These are phyloP conservation scores for Syritta pipiens DNA, from an alignment of 2,888 invertebrate species.

Conservation along the genomic window DNA sequence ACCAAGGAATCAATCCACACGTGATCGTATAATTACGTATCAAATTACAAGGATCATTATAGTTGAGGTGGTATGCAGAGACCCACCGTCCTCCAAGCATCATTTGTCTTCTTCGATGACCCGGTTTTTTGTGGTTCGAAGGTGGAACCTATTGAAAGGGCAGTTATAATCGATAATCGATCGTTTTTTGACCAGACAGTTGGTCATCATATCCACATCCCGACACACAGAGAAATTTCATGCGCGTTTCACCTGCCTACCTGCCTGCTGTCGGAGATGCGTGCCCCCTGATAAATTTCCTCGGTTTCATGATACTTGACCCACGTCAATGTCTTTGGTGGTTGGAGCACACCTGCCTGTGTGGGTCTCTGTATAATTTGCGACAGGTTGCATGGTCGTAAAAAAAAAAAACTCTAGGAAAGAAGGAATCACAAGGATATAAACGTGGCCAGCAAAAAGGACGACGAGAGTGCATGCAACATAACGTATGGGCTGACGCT, in stretches of 20 bases:
- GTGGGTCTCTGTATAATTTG: slow-evolving; percentile 36
- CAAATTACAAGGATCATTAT: slow-evolving; percentile 65
- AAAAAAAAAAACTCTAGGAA: slow-evolving; percentile 4
- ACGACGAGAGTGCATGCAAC: slow-evolving; percentile 24
- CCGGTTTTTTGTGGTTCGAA: slow-evolving; percentile 15
- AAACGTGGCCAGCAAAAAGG: slow-evolving; percentile 35
- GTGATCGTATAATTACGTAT: slow-evolving; percentile 60
- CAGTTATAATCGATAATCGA: slow-evolving; percentile 62
- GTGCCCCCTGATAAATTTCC: slow-evolving; percentile 53
- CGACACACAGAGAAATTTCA: slow-evolving; percentile 13
- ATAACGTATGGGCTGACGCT: slow-evolving; percentile 39
- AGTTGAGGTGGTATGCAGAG: slow-evolving; percentile 14
- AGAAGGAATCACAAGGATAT: slow-evolving; percentile 49
- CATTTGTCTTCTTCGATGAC: slow-evolving; percentile 36
- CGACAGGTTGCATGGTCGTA: slow-evolving; percentile 59
- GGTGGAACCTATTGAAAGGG: slow-evolving; percentile 38
- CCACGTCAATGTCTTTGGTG: slow-evolving; percentile 52
- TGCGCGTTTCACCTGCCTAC: slow-evolving; percentile 50
- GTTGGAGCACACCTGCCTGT: slow-evolving; percentile 44
- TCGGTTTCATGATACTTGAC: slow-evolving; percentile 46
- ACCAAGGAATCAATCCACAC: slow-evolving; percentile 50
- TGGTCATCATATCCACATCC: slow-evolving; percentile 43
- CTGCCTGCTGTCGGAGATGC: slow-evolving; percentile 37
- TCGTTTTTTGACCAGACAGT: slow-evolving; percentile 66
- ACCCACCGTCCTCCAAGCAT: slow-evolving; percentile 19